Percentiles rank a stretch among this genome's conserved stretches.
These are phyloP conservation scores for Sparidentex hasta DNA, from an alignment of 2,797 vertebrate species.

Conservation along the genomic window DNA sequence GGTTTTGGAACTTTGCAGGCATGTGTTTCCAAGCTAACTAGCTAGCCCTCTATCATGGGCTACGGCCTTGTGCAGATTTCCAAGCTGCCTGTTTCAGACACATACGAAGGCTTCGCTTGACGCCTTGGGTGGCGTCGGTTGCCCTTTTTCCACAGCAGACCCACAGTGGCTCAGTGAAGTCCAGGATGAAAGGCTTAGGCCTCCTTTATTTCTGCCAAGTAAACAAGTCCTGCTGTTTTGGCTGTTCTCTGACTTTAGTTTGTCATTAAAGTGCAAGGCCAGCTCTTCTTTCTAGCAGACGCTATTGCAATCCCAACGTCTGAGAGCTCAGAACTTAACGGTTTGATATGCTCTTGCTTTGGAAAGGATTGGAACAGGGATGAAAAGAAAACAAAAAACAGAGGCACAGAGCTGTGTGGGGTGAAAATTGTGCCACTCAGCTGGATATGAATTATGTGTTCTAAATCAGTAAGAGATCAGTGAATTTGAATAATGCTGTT, in stretches of 20 bases:
- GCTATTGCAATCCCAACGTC: slow-evolving; percentile 43
- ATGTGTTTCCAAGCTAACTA: slow-evolving; percentile 70
- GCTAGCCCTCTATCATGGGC: slow-evolving; percentile 49
- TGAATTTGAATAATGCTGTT: slow-evolving; percentile 53
- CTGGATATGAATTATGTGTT: slow-evolving; percentile 58
- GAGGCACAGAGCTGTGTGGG: slow-evolving; percentile 12
- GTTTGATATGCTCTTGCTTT: slow-evolving; percentile 51
- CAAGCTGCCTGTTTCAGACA: slow-evolving; percentile 57
- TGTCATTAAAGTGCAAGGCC: slow-evolving; percentile 79
- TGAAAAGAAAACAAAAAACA: background rate
- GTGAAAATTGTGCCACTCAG: slow-evolving; percentile 48
- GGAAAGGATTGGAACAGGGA: slow-evolving; percentile 35
- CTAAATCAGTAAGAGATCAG: slow-evolving; percentile 53
- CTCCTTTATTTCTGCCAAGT: slow-evolving; percentile 77
- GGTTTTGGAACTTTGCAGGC: slow-evolving; percentile 62
- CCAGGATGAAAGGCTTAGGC: slow-evolving; percentile 71
- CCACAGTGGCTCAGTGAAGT: slow-evolving; percentile 61
- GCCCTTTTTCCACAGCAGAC: slow-evolving; percentile 46
- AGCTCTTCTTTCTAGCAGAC: slow-evolving; percentile 60
- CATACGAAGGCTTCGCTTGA: slow-evolving; percentile 57
- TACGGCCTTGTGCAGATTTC: slow-evolving; percentile 40
- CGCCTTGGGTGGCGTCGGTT: slow-evolving; percentile 65
- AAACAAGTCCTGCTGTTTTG: slow-evolving; percentile 80
- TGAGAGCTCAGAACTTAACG: slow-evolving; percentile 46
- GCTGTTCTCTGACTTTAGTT: slow-evolving; percentile 70